A percentile compares a stretch with the other conserved stretches of the same genome.
These are phyloP conservation scores for Euspilapteryx auroguttella DNA, from an alignment of 2,888 invertebrate genomes.

Conservation along the genomic window DNA sequence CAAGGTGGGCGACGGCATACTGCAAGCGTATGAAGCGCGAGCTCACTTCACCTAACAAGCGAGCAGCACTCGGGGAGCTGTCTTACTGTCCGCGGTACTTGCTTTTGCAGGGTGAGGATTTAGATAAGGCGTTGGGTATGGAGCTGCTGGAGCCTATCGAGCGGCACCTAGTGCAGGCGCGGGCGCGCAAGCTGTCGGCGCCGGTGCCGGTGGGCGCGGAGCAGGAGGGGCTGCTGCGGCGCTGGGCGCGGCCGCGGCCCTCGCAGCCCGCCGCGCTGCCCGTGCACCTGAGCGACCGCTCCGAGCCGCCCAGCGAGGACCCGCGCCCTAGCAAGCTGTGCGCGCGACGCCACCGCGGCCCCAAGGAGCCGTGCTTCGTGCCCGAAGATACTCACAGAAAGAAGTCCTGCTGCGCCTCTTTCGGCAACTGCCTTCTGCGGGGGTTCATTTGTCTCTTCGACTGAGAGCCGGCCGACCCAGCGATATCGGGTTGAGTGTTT, in stretches of 20 bases:
- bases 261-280: conserved; percentile 39
- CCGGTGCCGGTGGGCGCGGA: conserved; percentile 47
- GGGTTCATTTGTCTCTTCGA: conserved; percentile 59
- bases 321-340: conserved; percentile 32
- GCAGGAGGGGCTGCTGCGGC: conserved; percentile 39
- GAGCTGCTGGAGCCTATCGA: conserved; percentile 50
- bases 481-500: background rate
- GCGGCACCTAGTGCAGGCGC: conserved; percentile 37
- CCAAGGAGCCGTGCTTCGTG: conserved; percentile 39
- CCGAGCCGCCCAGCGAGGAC: conserved; percentile 29
- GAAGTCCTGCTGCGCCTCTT: conserved; percentile 47
- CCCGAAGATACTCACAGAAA: conserved; percentile 35
- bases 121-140: conserved; percentile 54
- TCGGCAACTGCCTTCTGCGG: conserved; percentile 49
- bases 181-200: conserved; percentile 38
- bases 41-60: conserved; percentile 39
- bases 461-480: conserved; percentile 17
- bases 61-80: conserved; percentile 47
- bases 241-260: conserved; percentile 43
- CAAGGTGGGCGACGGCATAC: conserved; percentile 49
- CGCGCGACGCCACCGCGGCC: conserved; percentile 30
- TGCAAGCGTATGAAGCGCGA: conserved; percentile 46
- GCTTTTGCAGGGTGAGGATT: conserved; percentile 66
- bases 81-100: conserved; percentile 69
- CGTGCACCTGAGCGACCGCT: conserved; percentile 41